Conservation (phyloP, 1,140 invertebrate genomes). For the Cyclina sinensis region DNA sequence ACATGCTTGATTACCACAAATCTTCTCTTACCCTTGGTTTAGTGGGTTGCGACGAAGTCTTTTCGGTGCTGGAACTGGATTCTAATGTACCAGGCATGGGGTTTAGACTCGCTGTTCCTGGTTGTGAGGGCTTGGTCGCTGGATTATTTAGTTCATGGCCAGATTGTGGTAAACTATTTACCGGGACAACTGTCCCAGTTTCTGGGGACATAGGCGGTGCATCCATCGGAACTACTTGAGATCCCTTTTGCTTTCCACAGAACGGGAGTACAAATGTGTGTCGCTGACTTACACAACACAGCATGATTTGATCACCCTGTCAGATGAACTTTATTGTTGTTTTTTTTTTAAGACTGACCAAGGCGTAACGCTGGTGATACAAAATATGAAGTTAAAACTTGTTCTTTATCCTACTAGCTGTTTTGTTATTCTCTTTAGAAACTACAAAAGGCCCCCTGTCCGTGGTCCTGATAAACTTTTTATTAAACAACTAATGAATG, state of each 20-base stretch:
- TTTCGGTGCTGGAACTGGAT: background rate
- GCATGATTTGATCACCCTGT: background rate
- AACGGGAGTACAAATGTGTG: background rate
- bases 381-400: no score
- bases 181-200: background rate
- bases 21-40: background rate
- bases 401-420: no score
- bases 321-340: no score
- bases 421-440: no score
- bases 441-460: no score
- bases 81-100: background rate
- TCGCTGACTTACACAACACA: slow-evolving; percentile 4
- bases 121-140: background rate
- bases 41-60: background rate
- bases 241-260: background rate
- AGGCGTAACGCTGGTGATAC: no score
- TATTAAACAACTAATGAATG: no score
- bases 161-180: background rate
- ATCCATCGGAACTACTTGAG: background rate
- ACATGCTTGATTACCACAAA: background rate
- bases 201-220: background rate
- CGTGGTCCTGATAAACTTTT: no score
- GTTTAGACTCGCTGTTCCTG: background rate
- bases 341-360: no score
- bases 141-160: background rate